A percentile compares a stretch with the other conserved stretches of the same genome.
These are phyloP conservation scores for Sericinus montela DNA, from an alignment of 2,888 invertebrate genomes.

Conservation along the genomic window DNA sequence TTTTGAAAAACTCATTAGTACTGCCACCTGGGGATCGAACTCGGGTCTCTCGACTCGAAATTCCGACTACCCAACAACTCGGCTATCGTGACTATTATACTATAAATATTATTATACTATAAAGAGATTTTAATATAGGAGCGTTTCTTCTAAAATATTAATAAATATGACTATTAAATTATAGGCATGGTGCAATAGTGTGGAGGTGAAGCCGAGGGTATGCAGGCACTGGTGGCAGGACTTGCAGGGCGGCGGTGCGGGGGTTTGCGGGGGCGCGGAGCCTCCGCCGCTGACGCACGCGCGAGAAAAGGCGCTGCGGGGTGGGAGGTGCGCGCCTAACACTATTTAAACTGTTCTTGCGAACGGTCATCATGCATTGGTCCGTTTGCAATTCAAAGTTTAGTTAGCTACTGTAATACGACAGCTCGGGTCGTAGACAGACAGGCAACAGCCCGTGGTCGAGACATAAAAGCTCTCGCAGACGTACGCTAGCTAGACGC, in stretches of 20 bases:
- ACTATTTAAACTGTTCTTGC: constrained; percentile 83
- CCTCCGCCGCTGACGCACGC: constrained; percentile 77
- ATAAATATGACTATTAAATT: too few relatives aligned
- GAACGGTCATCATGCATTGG: constrained; percentile 83
- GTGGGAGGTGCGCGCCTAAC: constrained; percentile 77
- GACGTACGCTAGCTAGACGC: constrained; percentile 75
- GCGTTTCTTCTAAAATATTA: too few relatives aligned
- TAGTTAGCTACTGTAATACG: constrained; percentile 80
- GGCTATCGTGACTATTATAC: too few relatives aligned
- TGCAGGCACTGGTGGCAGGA: constrained; percentile 20
- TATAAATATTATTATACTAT: too few relatives aligned
- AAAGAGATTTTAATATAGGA: too few relatives aligned
- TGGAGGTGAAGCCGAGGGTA: constrained; percentile 25
- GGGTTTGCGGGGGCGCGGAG: constrained; percentile 12
- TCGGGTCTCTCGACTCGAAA: too few relatives aligned
- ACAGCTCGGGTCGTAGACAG: constrained; percentile 77
- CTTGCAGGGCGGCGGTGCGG: constrained; percentile 28
- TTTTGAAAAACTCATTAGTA: too few relatives aligned
- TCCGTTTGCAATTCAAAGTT: constrained; percentile 84
- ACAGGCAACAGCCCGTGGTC: constrained; percentile 82
- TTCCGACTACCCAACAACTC: too few relatives aligned
- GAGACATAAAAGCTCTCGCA: constrained; percentile 74
- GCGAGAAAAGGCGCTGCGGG: constrained; percentile 76
- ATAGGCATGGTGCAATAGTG: constrained; percentile 7
- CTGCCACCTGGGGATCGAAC: too few relatives aligned